Evolutionary conservation across 2,888 invertebrate species (phyloP).

Genomic region (Dynastes tityus): DNA sequence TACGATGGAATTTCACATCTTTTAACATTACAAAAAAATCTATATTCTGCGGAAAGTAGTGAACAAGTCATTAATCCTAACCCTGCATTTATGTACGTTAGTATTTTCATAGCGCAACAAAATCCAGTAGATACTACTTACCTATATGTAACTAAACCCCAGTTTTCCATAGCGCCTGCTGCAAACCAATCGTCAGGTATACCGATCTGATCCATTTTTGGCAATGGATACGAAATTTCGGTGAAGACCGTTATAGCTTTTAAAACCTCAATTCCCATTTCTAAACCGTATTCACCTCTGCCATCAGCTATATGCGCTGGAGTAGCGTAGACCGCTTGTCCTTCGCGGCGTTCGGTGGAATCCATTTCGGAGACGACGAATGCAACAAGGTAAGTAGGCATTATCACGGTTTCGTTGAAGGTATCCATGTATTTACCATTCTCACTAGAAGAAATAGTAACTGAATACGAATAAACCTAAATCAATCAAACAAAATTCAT

Average conservation of each 20-base stretch:
- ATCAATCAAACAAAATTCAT: no score
- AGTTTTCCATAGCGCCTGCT: slow-evolving; percentile 94
- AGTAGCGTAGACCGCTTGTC: background rate
- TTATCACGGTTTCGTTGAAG: slow-evolving; percentile 62
- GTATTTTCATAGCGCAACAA: slow-evolving; percentile 63
- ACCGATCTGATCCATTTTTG: slow-evolving; percentile 85
- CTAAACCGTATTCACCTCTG: background rate
- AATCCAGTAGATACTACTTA: slow-evolving; percentile 58
- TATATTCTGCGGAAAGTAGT: background rate
- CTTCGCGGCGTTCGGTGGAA: background rate
- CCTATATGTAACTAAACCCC: slow-evolving; percentile 89
- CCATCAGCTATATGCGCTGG: background rate
- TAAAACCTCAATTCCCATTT: slow-evolving; percentile 54
- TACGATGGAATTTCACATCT: no score
- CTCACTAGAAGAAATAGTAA: background rate
- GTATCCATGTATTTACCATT: slow-evolving; percentile 7
- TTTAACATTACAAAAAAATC: no score
- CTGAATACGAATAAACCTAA: no score
- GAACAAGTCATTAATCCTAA: no score
- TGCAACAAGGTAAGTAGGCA: slow-evolving; percentile 88
- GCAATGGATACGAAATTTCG: slow-evolving; percentile 70
- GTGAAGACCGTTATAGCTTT: slow-evolving; percentile 70
- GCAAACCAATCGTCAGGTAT: slow-evolving; percentile 83
- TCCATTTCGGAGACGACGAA: slow-evolving; percentile 76
- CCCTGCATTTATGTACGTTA: no score